Evolutionary conservation across 2,888 invertebrate species (phyloP).

Genomic region (Cheilosia soror): DNA sequence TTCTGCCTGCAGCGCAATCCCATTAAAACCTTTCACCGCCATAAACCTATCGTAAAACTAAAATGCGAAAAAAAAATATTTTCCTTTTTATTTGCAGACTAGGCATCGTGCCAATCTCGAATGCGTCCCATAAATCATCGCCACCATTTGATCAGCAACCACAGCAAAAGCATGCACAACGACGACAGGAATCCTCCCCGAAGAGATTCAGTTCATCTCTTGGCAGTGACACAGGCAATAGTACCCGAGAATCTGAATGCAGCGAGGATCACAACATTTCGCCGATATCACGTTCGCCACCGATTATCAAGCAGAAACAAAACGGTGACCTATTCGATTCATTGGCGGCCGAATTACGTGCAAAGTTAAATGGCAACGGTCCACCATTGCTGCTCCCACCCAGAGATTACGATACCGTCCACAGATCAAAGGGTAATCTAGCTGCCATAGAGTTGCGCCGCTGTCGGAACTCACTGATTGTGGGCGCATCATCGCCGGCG

Average conservation of each 20-base stretch:
- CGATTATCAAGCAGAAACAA: slow-evolving; percentile 81
- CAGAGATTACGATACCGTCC: slow-evolving; percentile 96
- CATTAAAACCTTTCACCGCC: not conserved
- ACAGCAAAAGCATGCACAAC: slow-evolving; percentile 76
- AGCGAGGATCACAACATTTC: slow-evolving; percentile 86
- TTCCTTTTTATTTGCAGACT: slow-evolving; percentile 64
- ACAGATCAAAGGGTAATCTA: slow-evolving; percentile 89
- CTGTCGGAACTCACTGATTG: slow-evolving; percentile 83
- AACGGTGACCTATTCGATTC: slow-evolving; percentile 94
- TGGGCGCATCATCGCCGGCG: slow-evolving; percentile 81
- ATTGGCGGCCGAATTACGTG: slow-evolving; percentile 94
- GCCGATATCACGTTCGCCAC: slow-evolving; percentile 81
- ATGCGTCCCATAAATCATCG: slow-evolving; percentile 74
- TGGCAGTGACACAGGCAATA: slow-evolving; percentile 89
- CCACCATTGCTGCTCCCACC: slow-evolving; percentile 95
- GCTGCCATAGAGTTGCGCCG: slow-evolving; percentile 88
- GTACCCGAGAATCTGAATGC: slow-evolving; percentile 89
- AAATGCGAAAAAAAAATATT: slow-evolving; percentile 12
- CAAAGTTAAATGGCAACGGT: slow-evolving; percentile 87
- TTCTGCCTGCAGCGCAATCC: not conserved
- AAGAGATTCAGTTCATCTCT: slow-evolving; percentile 89
- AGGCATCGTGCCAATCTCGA: slow-evolving; percentile 71
- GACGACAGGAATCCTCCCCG: slow-evolving; percentile 81
- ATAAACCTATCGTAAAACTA: slow-evolving; percentile 14
- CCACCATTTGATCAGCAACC: slow-evolving; percentile 64